Evolutionary conservation across 2,113 vertebrate species (phyloP), one percentile per base, ranked within the genome.

Genomic region (Rhegmatorhina hoffmannsi): DNA sequence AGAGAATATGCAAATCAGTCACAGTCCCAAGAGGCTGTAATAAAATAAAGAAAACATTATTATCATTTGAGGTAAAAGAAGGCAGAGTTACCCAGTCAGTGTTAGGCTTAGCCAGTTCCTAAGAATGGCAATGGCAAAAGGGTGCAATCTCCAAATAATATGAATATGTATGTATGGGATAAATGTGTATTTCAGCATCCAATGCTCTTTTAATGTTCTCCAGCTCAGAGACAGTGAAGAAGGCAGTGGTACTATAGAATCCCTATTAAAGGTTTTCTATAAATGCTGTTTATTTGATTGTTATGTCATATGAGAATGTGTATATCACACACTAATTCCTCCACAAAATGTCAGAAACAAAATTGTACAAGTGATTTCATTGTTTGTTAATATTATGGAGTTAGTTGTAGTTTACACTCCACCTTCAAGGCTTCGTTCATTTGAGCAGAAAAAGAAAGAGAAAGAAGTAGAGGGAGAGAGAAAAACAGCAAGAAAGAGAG

Each of bases 1-100:
- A 97, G 97, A 96, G 94, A 98, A 98, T 97, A 98, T 98, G 98
- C 97, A 98, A 98, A 98, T 98, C 85, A 96, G 96, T 84, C 95
- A 93, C 91, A 83, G 84, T 97, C 97, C 97, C 96, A 96, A 97
- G 97, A 98, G 97, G 96, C 94, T 94, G 92, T 97, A 97, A 97
- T 98, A 98, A 98, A 98, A 97, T 84, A 97, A 96, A 97, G 96
- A 98, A 97, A 98, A 98, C 94, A 98, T 97, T 97, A 97, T 97
- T 97, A 98, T 90, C 84, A 75, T 88, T 96, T 92, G 91, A 96
- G 64, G 95, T 84, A 97, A 97, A 95, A 96, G 79, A 94, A 97
- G 89, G 73, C 92, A 91, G 72, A 90, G 52, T 79, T 97, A 95
- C 52, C 76, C 86, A 95, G 84, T 81, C 86, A 92, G 36, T 89